Conservation (phyloP, 2,113 vertebrate genomes). For the Malurus cyaneus region DNA sequence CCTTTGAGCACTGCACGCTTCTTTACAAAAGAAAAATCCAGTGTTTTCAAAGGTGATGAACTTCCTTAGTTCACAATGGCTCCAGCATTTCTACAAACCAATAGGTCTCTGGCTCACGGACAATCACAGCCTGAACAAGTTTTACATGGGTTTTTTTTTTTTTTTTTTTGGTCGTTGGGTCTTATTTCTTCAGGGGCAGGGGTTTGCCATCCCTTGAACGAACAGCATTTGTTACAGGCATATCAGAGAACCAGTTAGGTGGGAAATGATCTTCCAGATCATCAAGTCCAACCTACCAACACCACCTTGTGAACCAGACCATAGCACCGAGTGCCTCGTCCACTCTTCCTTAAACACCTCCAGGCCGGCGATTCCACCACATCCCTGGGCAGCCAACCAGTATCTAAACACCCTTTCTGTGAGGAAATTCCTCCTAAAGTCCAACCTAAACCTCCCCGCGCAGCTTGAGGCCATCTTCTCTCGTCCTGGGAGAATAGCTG, state of each 20-base stretch:
- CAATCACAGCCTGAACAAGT: not conserved
- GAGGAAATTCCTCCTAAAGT: not conserved
- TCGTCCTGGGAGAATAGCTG: rapidly evolving
- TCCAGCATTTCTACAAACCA: not conserved
- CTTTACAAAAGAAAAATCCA: rapidly evolving
- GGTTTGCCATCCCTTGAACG: not conserved
- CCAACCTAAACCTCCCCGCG: rapidly evolving
- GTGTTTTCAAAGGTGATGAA: not conserved
- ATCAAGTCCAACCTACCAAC: rapidly evolving
- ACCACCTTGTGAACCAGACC: not conserved
- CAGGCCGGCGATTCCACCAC: not conserved
- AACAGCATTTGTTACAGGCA: not conserved
- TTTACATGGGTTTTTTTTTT: not conserved
- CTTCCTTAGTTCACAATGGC: rapidly evolving
- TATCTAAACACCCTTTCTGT: too few relatives aligned
- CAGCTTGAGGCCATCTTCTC: not conserved
- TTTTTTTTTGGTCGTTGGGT: not conserved
- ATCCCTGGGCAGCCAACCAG: not conserved
- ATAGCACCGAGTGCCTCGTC: not conserved
- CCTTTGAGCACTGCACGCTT: not conserved
- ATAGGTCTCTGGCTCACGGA: rapidly evolving
- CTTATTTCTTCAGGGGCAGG: too few relatives aligned
- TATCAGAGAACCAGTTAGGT: not conserved
- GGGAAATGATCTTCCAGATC: not conserved
- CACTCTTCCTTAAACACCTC: not conserved